phyloP scores from a whole-genome alignment of 1,140 invertebrate species.

The Heliconius nattereri region DNA sequence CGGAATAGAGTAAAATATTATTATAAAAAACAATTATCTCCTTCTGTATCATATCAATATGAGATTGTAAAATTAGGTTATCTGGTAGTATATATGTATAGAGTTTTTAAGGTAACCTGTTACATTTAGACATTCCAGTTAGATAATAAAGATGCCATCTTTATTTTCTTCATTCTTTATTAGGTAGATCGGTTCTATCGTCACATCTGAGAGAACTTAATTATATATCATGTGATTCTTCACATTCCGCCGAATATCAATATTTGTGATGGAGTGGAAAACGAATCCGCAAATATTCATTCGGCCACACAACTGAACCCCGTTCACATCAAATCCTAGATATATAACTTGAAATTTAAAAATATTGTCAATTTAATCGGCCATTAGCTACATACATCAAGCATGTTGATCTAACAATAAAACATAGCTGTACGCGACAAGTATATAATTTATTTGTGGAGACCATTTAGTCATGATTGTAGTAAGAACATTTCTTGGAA shows the following conservation, averaged over 20 bases:
- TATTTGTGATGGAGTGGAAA: background rate
- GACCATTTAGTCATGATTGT: conserved; percentile 14
- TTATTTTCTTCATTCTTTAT: too few relatives aligned
- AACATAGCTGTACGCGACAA: background rate
- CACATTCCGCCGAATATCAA: background rate
- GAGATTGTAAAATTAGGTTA: background rate
- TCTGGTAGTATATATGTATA: background rate
- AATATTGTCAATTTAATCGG: conserved; percentile 26
- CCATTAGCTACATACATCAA: conserved; percentile 10
- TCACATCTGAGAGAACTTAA: too few relatives aligned
- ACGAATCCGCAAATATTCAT: background rate
- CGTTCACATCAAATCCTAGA: background rate
- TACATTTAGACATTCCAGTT: background rate
- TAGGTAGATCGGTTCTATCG: background rate
- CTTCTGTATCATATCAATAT: background rate
- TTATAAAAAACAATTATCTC: conserved; percentile 10
- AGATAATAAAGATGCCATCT: background rate
- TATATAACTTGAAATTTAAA: background rate
- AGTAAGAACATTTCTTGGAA: conserved; percentile 19
- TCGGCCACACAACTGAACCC: background rate
- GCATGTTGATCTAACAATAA: background rate
- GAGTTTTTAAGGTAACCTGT: background rate
- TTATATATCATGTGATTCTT: background rate
- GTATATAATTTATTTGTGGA: conserved; percentile 19
- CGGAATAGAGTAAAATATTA: conserved; percentile 1